Conservation (phyloP, 2,797 vertebrate species). For the Chromobotia macracanthus region DNA sequence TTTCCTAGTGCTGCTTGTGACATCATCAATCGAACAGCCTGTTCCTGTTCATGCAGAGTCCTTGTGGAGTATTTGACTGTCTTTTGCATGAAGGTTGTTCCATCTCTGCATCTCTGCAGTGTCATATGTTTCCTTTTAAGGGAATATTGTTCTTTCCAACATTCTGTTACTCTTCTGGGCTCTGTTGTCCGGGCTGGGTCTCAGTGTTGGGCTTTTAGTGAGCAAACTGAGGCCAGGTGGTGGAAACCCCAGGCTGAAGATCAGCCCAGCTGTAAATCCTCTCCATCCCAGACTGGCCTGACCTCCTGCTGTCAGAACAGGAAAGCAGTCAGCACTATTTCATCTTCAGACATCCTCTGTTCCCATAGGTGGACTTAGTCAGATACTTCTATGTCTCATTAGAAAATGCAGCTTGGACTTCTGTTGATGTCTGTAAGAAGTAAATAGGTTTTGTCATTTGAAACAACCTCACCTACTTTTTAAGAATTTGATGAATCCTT, state of each 20-base stretch:
- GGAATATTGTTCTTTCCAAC: not conserved
- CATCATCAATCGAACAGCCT: not conserved
- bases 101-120: not conserved
- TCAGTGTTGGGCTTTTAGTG: not conserved
- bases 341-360: conserved; percentile 61
- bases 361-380: not conserved
- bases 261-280: conserved; percentile 67
- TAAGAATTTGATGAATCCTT: not conserved
- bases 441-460: conserved; percentile 13
- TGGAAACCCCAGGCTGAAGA: conserved; percentile 58
- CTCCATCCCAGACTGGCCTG: conserved; percentile 43
- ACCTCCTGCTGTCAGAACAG: conserved; percentile 54
- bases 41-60: not conserved
- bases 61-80: conserved; percentile 2
- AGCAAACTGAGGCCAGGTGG: conserved; percentile 20
- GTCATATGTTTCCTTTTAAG: not conserved
- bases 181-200: not conserved
- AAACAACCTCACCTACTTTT: not conserved
- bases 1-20: conserved; percentile 11
- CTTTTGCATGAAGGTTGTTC: not conserved
- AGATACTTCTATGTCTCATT: conserved; percentile 17
- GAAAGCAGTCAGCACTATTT: conserved; percentile 70
- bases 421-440: not conserved
- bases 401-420: not conserved
- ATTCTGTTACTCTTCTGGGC: not conserved